These are phyloP conservation scores for Alcedo atthis DNA, from an alignment of 2,797 vertebrate genomes.

Conservation along the genomic window DNA sequence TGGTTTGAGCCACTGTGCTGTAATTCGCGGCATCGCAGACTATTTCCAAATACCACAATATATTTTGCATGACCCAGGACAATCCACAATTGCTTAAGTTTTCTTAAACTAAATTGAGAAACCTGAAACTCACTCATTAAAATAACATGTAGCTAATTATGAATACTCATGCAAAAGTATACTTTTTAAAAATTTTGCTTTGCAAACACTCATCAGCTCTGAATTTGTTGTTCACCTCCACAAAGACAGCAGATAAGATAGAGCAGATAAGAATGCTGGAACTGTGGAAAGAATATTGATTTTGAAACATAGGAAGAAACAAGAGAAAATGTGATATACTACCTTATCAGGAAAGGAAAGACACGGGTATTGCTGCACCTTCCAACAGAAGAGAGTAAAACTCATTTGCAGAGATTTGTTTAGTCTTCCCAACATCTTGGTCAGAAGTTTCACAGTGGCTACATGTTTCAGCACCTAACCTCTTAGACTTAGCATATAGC, in stretches of 20 bases:
- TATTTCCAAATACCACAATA: background rate
- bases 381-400: background rate
- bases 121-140: background rate
- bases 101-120: background rate
- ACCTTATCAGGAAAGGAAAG: background rate
- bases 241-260: background rate
- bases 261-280: conserved; percentile 21
- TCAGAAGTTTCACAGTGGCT: background rate
- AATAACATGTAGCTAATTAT: background rate
- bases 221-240: background rate
- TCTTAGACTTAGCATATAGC: fast-evolving
- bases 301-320: conserved; percentile 32
- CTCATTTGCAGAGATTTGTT: background rate
- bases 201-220: background rate
- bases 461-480: background rate
- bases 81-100: background rate
- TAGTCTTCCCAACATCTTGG: background rate
- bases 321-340: conserved; percentile 2
- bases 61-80: background rate
- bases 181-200: background rate
- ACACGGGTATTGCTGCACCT: background rate
- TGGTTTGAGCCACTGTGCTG: background rate
- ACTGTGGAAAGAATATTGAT: conserved; percentile 26
- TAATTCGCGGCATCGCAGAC: background rate
- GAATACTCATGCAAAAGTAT: background rate